phyloP scores from a whole-genome alignment of 2,113 vertebrate genomes.

The Dicentrarchus labrax region DNA sequence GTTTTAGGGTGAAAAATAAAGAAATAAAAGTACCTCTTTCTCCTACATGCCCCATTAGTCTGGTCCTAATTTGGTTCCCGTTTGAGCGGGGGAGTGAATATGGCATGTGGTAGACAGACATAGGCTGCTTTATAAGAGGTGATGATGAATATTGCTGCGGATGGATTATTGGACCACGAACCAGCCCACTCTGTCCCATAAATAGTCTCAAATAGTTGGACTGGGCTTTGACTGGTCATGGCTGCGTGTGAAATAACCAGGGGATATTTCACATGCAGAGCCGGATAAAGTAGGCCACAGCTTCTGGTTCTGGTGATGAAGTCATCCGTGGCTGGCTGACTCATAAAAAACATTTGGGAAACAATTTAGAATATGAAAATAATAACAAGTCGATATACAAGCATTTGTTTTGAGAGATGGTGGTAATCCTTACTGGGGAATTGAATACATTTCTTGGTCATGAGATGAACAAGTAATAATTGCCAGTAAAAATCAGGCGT shows the following conservation, averaged over 20 bases:
- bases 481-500: slow-evolving; percentile 31
- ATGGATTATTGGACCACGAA: slow-evolving; percentile 61
- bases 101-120: slow-evolving; percentile 45
- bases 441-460: slow-evolving; percentile 33
- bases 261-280: slow-evolving; percentile 55
- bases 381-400: slow-evolving; percentile 20
- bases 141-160: slow-evolving; percentile 52
- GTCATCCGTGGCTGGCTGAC: slow-evolving; percentile 44
- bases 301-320: slow-evolving; percentile 52
- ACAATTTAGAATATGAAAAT: slow-evolving; percentile 54
- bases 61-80: slow-evolving; percentile 52
- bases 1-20: slow-evolving; percentile 40
- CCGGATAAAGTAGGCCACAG: slow-evolving; percentile 57
- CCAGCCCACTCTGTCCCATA: slow-evolving; percentile 55
- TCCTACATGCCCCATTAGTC: slow-evolving; percentile 48
- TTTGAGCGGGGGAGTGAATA: slow-evolving; percentile 31
- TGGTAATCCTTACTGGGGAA: slow-evolving; percentile 15
- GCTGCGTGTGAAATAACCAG: slow-evolving; percentile 52
- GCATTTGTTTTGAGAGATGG: slow-evolving; percentile 37
- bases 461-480: slow-evolving; percentile 38
- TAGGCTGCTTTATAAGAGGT: slow-evolving; percentile 45
- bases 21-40: slow-evolving; percentile 28
- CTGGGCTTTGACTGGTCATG: slow-evolving; percentile 51
- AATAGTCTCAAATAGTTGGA: slow-evolving; percentile 59
- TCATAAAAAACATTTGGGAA: slow-evolving; percentile 45